Percentiles rank a stretch among this genome's conserved stretches.
Conservation (phyloP, 2,113 vertebrate species). For the Melanotaenia duboulayi region DNA sequence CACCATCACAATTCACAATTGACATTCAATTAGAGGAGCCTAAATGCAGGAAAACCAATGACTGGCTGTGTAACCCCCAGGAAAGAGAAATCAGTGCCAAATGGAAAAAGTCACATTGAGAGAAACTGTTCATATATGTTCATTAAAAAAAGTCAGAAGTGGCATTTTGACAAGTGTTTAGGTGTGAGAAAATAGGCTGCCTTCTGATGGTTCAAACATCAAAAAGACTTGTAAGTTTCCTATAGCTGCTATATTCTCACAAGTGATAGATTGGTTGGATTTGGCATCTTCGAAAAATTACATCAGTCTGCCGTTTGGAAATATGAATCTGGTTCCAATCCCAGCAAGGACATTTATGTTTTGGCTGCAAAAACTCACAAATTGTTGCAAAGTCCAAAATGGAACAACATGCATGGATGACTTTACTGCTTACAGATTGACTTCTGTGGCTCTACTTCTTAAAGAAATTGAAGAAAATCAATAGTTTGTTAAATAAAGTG, state of each 20-base stretch:
- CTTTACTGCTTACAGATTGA: slow-evolving; percentile 34
- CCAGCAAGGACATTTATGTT: slow-evolving; percentile 41
- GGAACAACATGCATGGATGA: slow-evolving; percentile 44
- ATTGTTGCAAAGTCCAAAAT: slow-evolving; percentile 36
- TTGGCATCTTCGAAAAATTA: slow-evolving; percentile 52
- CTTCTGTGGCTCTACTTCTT: not conserved
- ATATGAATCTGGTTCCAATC: slow-evolving; percentile 60
- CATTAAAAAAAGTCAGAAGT: slow-evolving; percentile 32
- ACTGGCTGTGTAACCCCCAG: slow-evolving; percentile 17
- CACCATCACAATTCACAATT: slow-evolving; percentile 31
- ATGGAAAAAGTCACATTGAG: slow-evolving; percentile 38
- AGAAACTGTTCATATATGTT: slow-evolving; percentile 43
- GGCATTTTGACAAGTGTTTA: slow-evolving; percentile 34
- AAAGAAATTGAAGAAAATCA: not conserved
- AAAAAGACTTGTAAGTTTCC: slow-evolving; percentile 12
- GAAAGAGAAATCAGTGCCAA: slow-evolving; percentile 45
- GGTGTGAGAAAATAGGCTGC: slow-evolving; percentile 54
- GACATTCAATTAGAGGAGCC: slow-evolving; percentile 8
- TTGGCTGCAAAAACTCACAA: slow-evolving; percentile 14
- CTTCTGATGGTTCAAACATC: slow-evolving; percentile 28
- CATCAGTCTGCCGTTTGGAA: slow-evolving; percentile 60
- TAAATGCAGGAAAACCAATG: slow-evolving; percentile 43
- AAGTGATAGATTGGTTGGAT: slow-evolving; percentile 33
- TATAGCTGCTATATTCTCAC: slow-evolving; percentile 12
- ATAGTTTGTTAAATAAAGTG: not conserved